Evolutionary conservation across 1,140 invertebrate genomes (phyloP), one percentile per base, ranked within the genome.

Genomic region (Delia radicum): DNA sequence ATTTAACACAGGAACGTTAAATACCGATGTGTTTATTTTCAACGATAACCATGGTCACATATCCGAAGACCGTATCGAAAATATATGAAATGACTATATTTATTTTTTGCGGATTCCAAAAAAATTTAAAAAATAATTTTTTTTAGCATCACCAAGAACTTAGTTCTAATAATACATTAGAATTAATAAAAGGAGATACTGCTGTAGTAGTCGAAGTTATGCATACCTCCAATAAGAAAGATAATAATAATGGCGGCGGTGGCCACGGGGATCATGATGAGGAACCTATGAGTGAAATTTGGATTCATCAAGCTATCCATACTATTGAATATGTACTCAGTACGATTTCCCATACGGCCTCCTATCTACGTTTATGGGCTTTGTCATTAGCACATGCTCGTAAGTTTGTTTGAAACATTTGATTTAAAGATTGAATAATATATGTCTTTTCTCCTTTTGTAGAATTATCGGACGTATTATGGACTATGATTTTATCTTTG

Each of bases 281-380:
- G 0, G 92, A 94, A 84, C 89, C 93, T 55, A 93, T 98, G 86
- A 90, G 91, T 55, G 96, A 99, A 82, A 87, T 96, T 42, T 94
- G 96, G 87, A 97, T 98, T 77, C 92, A 97, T 85, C 96, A 97
- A 86, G 92, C 90, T 26, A 98, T 99, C 80, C 97, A 99, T 84
- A 98, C 97, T 4, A 98, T 99, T 80, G 97, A 99, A 88, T 99
- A 97, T 86, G 95, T 96, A 79, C 90, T 99, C 33, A 96, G 96
- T 81, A 98, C 95, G 78, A 93, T 99, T 76, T 98, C 96, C 0
- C 96, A 98, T 82, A 98, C 97, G 0, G 97, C 97, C 1, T 98
- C 96, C 0, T 99, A 99, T 87, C 89, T 99, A 3, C 94, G 97
- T 81, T 88, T 99, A 26, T 99, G 97, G 97, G 97, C 97, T 37